A percentile compares a stretch with the other conserved stretches of the same genome.
Conservation (phyloP, 2,113 vertebrate species). For the Synchiropus splendidus region DNA sequence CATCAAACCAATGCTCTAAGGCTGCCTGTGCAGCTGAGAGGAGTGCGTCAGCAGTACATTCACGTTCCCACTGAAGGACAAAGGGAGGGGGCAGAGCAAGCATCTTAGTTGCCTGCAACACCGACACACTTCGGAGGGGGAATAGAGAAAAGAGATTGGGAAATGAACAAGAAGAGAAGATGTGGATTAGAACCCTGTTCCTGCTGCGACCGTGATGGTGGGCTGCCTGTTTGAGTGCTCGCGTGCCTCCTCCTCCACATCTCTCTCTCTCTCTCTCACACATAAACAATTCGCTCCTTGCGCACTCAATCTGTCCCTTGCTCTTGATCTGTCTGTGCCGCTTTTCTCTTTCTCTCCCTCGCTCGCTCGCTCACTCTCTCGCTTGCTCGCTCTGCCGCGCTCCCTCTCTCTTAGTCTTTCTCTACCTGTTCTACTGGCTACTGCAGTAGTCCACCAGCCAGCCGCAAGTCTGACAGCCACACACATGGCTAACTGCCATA, state of each 20-base stretch:
- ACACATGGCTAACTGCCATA: slow-evolving; percentile 67
- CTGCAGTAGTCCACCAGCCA: slow-evolving; percentile 70
- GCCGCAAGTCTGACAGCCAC: slow-evolving; percentile 65
- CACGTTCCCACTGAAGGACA: slow-evolving; percentile 90
- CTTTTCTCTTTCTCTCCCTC: slow-evolving; percentile 35
- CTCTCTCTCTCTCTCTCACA: slow-evolving; percentile 32
- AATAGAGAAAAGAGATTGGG: slow-evolving; percentile 51
- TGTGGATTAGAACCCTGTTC: slow-evolving; percentile 55
- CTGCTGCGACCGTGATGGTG: slow-evolving; percentile 59
- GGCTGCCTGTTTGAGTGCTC: slow-evolving; percentile 62
- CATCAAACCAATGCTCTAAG: slow-evolving; percentile 86
- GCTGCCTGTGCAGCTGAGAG: slow-evolving; percentile 62
- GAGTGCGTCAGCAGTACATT: slow-evolving; percentile 90
- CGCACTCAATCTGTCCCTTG: slow-evolving; percentile 49
- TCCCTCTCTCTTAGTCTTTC: slow-evolving; percentile 26
- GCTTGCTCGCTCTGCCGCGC: too few relatives aligned
- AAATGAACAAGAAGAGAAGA: slow-evolving; percentile 61
- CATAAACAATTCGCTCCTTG: slow-evolving; percentile 35
- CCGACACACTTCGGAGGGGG: slow-evolving; percentile 50
- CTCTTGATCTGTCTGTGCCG: slow-evolving; percentile 45
- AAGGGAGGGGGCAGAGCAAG: slow-evolving; percentile 85
- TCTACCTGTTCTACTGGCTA: slow-evolving; percentile 52
- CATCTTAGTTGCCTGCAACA: slow-evolving; percentile 76
- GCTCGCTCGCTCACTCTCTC: slow-evolving; percentile 18
- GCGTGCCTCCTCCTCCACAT: slow-evolving; percentile 39